Evolutionary conservation across 2,797 vertebrate species (phyloP), one percentile per base, ranked within the genome.

Genomic region (Rhabdomys pumilio): DNA sequence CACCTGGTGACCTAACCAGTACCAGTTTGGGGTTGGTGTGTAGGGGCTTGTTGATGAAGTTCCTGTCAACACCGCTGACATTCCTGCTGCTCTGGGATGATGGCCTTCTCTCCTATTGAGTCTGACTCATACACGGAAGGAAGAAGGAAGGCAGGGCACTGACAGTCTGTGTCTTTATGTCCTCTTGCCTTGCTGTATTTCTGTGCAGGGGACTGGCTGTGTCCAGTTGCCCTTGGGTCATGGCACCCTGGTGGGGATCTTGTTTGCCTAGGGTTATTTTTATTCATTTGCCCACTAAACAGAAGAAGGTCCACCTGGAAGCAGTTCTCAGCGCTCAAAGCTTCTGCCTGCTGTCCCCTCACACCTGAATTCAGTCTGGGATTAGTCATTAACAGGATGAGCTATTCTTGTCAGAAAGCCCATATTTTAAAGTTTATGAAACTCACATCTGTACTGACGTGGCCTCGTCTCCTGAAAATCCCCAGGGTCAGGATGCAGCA

Each of bases 391-490:
- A 83, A 26, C 9, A 20, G 53, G 26, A 0, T 1, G 41, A 44
- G 34, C 61, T 55, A 41, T 79, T 77, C 17, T 31, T 61, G 12
- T 53, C 38, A 55, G 72, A 34, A 7, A 10, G 3, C n/a, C 59
- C 8, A 4, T 31, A 17, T 44, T 44, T 63, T 34, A 69, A 79
- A 77, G 20, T 83, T 82, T n/a, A n/a, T 79, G 89, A 89, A 77
- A 96, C 8, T 38, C 24, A 14, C 79, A 84, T 72, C 72, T 94
- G 89, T 38, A 44, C 89, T 38, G 50, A 14, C 24, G 19, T 63
- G 77, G 50, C n/a, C 67, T 87, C 22, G 50, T 91, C 22, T 76
- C 50, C 61, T 72, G 84, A 79, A 94, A 77, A 89, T 53, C 79
- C 53, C 83, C 7, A 0, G 0, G 59, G 73, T 59, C 9, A n/a